Conservation (phyloP, 2,797 vertebrate genomes). For the Acipenser transmontanus region DNA sequence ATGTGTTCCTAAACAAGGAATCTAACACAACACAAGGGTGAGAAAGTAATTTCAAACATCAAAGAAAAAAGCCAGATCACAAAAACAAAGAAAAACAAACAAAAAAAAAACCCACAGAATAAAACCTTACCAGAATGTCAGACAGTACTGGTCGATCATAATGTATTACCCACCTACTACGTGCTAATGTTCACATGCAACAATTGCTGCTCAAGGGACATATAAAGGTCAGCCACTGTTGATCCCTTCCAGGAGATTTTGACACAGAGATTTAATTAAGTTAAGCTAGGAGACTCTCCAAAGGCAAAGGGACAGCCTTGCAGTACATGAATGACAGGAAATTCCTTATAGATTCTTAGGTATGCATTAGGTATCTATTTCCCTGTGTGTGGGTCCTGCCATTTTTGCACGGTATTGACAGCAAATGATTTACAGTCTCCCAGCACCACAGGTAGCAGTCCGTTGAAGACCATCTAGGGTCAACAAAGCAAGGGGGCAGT, state of each 20-base stretch:
- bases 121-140: too few species aligned
- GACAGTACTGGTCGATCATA: neutral
- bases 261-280: slow-evolving; percentile 23
- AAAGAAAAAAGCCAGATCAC: too few species aligned
- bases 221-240: slow-evolving; percentile 20
- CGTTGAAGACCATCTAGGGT: slow-evolving; percentile 23
- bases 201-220: slow-evolving; percentile 3
- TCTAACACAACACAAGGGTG: too few species aligned
- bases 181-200: slow-evolving; percentile 11
- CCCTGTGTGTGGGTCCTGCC: neutral
- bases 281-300: slow-evolving; percentile 15
- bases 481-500: slow-evolving; percentile 20
- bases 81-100: too few species aligned
- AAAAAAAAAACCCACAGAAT: too few species aligned
- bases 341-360: slow-evolving; percentile 7
- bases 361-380: neutral
- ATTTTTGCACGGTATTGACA: neutral
- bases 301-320: slow-evolving; percentile 3
- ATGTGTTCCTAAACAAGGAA: too few species aligned
- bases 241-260: slow-evolving; percentile 17
- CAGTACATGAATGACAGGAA: neutral
- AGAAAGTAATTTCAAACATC: too few species aligned
- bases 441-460: slow-evolving; percentile 43
- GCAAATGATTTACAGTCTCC: slow-evolving; percentile 25
- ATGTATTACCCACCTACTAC: slow-evolving; percentile 2